phyloP scores from a whole-genome alignment of 2,888 invertebrate species.

The Autographa pulchrina region DNA sequence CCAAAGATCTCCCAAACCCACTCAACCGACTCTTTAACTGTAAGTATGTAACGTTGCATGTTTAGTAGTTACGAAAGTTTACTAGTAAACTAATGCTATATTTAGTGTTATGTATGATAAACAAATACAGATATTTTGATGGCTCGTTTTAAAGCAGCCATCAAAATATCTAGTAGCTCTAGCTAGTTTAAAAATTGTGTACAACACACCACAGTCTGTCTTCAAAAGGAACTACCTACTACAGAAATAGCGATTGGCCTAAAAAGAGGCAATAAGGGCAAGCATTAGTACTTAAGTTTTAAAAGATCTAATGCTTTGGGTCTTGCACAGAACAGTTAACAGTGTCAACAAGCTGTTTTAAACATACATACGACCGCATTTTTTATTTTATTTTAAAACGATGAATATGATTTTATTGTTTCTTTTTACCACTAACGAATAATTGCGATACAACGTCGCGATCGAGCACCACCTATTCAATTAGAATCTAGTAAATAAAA shows the following conservation, averaged over 20 bases:
- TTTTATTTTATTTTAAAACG: too few species aligned
- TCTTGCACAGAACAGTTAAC: background rate
- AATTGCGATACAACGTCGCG: too few species aligned
- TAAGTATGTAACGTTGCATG: constrained; percentile 6
- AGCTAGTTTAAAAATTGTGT: too few species aligned
- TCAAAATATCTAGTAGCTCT: too few species aligned
- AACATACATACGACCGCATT: background rate
- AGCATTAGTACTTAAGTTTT: constrained; percentile 1
- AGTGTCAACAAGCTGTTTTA: background rate
- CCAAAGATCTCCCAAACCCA: constrained; percentile 33
- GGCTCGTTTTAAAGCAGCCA: too few species aligned
- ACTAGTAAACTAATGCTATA: background rate
- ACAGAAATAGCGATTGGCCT: background rate
- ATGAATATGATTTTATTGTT: too few species aligned
- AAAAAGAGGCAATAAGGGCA: background rate
- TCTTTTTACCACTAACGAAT: too few species aligned
- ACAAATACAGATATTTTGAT: background rate
- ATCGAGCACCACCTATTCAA: too few species aligned
- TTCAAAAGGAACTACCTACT: background rate
- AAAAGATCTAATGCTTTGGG: background rate
- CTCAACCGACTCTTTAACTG: constrained; percentile 33
- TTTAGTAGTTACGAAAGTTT: constrained; percentile 8
- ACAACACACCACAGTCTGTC: too few species aligned
- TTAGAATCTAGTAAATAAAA: background rate
- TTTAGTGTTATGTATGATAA: background rate